Evolutionary conservation across 1,140 invertebrate genomes (phyloP), one percentile per base, ranked within the genome.

Genomic region (Choristoneura fumiferana): DNA sequence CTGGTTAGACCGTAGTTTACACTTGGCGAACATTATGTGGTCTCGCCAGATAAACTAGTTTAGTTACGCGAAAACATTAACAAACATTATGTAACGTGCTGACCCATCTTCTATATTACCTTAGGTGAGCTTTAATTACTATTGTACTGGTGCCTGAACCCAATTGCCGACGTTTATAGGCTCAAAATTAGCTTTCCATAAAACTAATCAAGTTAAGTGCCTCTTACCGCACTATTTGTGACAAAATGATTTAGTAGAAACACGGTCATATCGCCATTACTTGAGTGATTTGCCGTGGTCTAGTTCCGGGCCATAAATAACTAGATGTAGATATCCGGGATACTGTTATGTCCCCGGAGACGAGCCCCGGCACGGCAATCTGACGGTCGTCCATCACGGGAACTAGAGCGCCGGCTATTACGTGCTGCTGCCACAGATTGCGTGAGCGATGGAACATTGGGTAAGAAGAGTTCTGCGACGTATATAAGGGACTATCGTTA

Each of bases 321-420:
- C 52, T 57, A 58, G 69, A 69, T 64, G 65, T 67, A 57, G 67
- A 68, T 69, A 74, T 79, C 69, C 68, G 65, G 78, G 68, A 65
- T 69, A 74, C 38, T 34, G 17, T 58, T 56, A 68, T 67, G 59
- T 58, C 62, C 49, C 8, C 61, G 65, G 67, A 60, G 35, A 43
- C 45, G 36, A 37, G 58, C 67, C 4, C 40, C 8, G 12, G 8
- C 43, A 22, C 10, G 18, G 14, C 17, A 49, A 15, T 49, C n/a
- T 0, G 18, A 8, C 22, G 1, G 29, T 22, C 18, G 43, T 6
- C n/a, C 8, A 17, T 12, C 6, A 13, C 43, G 29, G 22, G 18
- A 49, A 49, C 22, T 12, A 17, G 17, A 12, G 10, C n/a, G 0
- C 8, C 22, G 10, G 8, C 1, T 40, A 18, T n/a, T 13, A 14